These are phyloP conservation scores for Actinopyga echinites DNA, from an alignment of 53 echinoderm and acorn worm species.

Conservation along the genomic window DNA sequence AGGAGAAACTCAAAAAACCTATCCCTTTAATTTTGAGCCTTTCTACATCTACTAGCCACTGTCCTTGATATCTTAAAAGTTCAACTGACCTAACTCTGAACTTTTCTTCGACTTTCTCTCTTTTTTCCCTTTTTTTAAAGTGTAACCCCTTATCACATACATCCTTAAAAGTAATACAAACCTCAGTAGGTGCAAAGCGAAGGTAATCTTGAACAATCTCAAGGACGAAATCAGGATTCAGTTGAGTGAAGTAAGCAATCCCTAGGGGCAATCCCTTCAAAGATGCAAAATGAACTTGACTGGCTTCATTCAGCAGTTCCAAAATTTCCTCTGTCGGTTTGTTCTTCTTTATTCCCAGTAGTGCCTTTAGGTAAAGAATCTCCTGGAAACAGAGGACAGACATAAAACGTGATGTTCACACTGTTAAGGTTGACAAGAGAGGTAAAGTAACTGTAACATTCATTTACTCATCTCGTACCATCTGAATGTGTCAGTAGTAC, in stretches of 20 bases:
- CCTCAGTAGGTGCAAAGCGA: constrained; percentile 91
- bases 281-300: constrained; percentile 75
- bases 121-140: background rate
- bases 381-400: constrained; percentile 50
- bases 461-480: background rate
- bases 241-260: constrained; percentile 71
- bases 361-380: constrained; percentile 83
- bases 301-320: constrained; percentile 80
- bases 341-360: constrained; percentile 77
- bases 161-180: background rate
- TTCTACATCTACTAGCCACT: background rate
- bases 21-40: no score
- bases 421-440: no score
- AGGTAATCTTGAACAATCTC: constrained; percentile 92
- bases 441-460: no score
- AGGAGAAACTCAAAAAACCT: no score
- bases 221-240: constrained; percentile 94
- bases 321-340: constrained; percentile 78
- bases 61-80: background rate
- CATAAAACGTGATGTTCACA: no score
- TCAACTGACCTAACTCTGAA: background rate
- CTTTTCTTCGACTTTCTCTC: background rate
- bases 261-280: constrained; percentile 92
- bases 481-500: no score
- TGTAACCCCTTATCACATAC: no score